Percentiles rank a stretch among this genome's conserved stretches.
Evolutionary conservation across 2,113 vertebrate species (phyloP).

Genomic region (Isichthys henryi): DNA sequence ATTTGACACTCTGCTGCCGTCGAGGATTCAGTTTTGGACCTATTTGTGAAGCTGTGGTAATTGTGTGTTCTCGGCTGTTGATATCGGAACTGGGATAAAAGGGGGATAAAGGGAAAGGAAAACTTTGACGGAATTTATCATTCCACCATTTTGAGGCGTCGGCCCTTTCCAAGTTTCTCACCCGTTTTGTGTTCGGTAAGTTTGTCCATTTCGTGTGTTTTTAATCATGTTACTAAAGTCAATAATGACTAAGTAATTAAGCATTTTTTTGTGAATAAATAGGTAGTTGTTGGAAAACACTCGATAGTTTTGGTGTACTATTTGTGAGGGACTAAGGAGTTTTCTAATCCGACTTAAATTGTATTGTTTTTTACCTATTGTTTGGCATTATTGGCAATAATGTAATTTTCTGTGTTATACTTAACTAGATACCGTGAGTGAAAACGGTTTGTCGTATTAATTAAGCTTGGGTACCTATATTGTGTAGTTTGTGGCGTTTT

Average conservation of each 20-base stretch:
- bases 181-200: constrained; percentile 38
- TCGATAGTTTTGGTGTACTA: neutral
- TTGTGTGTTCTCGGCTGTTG: neutral
- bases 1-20: neutral
- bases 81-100: neutral
- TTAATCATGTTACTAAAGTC: neutral
- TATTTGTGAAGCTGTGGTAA: too few species aligned
- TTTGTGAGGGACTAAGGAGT: neutral
- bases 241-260: neutral
- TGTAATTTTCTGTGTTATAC: neutral
- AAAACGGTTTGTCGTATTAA: neutral
- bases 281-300: neutral
- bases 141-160: constrained; percentile 65
- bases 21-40: neutral
- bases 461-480: neutral
- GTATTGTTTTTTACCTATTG: neutral
- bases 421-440: neutral
- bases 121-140: constrained; percentile 45
- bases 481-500: neutral
- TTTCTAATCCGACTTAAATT: neutral
- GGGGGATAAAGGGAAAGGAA: constrained; percentile 23
- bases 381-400: neutral
- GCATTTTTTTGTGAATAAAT: neutral
- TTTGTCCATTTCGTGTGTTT: constrained; percentile 8
- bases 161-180: constrained; percentile 40